Base-by-base conservation (phyloP, 2,888 invertebrate species). In the Muschampia staudingeri region DNA sequence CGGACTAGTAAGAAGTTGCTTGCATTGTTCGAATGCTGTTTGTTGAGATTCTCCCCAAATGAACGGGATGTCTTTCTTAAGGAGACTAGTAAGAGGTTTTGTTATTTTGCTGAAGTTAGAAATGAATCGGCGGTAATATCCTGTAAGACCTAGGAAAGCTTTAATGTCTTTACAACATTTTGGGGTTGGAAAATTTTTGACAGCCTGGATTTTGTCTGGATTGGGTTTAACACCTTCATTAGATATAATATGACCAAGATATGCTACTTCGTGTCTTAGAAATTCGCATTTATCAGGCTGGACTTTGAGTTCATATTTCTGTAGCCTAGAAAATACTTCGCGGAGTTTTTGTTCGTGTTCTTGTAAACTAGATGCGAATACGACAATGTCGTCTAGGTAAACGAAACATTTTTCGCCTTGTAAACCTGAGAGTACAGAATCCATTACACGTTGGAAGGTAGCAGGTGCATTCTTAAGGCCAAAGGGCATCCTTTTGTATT, bases 221-320 rank as follows among this genome's bases (percentile, higher is more conserved):
- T 93, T 91, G 5, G 94, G 93, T 76, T 90, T 91, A 0, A 92
- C 88, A 30, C 91, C 92, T 75, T 93, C 89, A 19, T 80, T 87
- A 0, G 91, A 89, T 1, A 94, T 91, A 2, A 92, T 89, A 69
- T 92, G 93, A 2, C 94, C 93, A 40, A 94, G 78, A 79, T 91
- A 94, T 0, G 89, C 89, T 14, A 94, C 91, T 89, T 93, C 91
- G 30, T 34, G 67, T 67, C 80, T 52, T 56, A 91, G 77, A 72
- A 92, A 92, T 87, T 92, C 91, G 61, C 90, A 90, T 84, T 92
- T 92, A 48, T 92, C 91, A 0, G 89, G 87, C 85, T 92, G 88
- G 1, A 92, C 40, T 84, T 92, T 89, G 0, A 90, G 78, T 9
- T 79, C 71, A 16, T 85, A 52, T 81, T 87, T 16, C 11, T n/a